phyloP scores from a whole-genome alignment of 2,888 invertebrate species.

The Euphydryas editha region DNA sequence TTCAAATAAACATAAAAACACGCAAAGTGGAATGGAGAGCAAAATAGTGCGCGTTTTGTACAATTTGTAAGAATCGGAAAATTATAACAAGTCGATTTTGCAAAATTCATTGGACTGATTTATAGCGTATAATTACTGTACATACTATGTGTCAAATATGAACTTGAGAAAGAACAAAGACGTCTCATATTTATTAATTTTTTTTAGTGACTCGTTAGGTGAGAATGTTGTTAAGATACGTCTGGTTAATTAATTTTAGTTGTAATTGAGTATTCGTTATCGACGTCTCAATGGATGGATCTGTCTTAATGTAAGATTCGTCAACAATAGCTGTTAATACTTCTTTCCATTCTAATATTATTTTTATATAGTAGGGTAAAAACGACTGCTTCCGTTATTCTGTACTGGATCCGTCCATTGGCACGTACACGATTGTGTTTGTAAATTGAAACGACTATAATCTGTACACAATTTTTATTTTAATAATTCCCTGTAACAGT shows the following conservation, averaged over 20 bases:
- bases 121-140: slow-evolving; percentile 57
- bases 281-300: slow-evolving; percentile 52
- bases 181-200: slow-evolving; percentile 77
- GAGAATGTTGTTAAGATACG: slow-evolving; percentile 65
- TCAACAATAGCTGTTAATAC: slow-evolving; percentile 56
- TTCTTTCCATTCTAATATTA: slow-evolving; percentile 55
- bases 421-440: slow-evolving; percentile 45
- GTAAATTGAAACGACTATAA: slow-evolving; percentile 48
- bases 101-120: slow-evolving; percentile 70
- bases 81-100: slow-evolving; percentile 50
- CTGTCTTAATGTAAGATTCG: slow-evolving; percentile 48
- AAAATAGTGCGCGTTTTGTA: slow-evolving; percentile 54
- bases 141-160: slow-evolving; percentile 65
- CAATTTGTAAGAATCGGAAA: slow-evolving; percentile 44
- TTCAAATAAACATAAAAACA: slow-evolving; percentile 1
- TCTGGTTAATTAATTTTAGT: slow-evolving; percentile 71
- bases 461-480: slow-evolving; percentile 62
- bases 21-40: slow-evolving; percentile 47
- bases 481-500: slow-evolving; percentile 71
- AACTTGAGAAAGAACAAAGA: slow-evolving; percentile 75
- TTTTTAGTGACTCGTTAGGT: slow-evolving; percentile 61
- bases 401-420: slow-evolving; percentile 50
- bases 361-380: slow-evolving; percentile 57
- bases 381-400: slow-evolving; percentile 48
- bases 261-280: slow-evolving; percentile 56